Percentiles rank a stretch among this genome's conserved stretches.
Conservation (phyloP, 2,113 vertebrate species). For the Ictalurus furcatus region DNA sequence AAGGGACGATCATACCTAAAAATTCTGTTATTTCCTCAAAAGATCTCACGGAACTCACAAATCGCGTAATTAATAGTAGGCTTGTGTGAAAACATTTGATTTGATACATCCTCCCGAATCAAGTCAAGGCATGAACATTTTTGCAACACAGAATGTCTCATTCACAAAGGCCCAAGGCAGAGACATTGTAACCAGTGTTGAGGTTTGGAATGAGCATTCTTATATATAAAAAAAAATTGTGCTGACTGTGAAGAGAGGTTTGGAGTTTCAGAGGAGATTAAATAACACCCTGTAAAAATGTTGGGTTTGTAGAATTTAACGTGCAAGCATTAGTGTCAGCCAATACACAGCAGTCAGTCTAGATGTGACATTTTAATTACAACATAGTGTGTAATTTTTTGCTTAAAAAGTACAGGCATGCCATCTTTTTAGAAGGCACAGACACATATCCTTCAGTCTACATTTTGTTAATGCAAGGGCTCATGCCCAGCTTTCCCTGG, state of each 20-base stretch:
- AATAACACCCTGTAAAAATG: constrained; percentile 15
- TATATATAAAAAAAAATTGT: background rate
- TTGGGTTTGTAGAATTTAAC: constrained; percentile 14
- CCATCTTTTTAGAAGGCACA: background rate
- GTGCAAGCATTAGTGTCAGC: constrained; percentile 6
- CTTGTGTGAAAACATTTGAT: constrained; percentile 47
- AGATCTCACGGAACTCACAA: constrained; percentile 27
- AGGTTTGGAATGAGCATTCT: constrained; percentile 45
- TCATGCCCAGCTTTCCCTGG: background rate
- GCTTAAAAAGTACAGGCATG: background rate
- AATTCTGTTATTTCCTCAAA: constrained; percentile 41
- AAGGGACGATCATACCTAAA: constrained; percentile 28
- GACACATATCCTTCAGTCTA: background rate
- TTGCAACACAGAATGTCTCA: constrained; percentile 24
- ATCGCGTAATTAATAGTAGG: constrained; percentile 34
- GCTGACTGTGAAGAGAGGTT: constrained; percentile 26
- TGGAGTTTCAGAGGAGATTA: constrained; percentile 6
- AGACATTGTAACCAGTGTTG: constrained; percentile 51
- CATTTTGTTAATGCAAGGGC: background rate
- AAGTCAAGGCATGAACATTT: constrained; percentile 63
- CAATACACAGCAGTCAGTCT: background rate
- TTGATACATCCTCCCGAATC: constrained; percentile 51
- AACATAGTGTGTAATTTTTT: background rate
- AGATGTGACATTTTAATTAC: constrained; percentile 19
- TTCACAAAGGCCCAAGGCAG: constrained; percentile 50